Conservation (phyloP, 2,797 vertebrate species). For the Coluber constrictor region DNA sequence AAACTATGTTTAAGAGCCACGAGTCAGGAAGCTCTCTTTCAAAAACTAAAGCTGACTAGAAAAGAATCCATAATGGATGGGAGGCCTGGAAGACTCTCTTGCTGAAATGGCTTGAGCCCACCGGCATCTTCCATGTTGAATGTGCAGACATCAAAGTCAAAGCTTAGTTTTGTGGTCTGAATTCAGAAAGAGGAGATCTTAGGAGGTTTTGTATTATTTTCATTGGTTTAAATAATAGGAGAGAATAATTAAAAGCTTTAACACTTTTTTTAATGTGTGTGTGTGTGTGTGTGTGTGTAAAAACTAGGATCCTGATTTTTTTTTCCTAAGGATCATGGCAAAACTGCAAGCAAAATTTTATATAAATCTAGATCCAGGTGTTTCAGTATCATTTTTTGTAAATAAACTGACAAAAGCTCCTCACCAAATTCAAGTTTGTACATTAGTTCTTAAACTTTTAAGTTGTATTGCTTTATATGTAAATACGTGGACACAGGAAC, state of each 20-base stretch:
- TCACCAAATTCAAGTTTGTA: conserved; percentile 95
- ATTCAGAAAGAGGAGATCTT: conserved; percentile 24
- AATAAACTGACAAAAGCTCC: conserved; percentile 80
- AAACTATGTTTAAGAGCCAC: conserved; percentile 28
- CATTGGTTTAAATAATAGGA: conserved; percentile 29
- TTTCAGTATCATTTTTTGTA: conserved; percentile 72
- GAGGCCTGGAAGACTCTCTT: conserved; percentile 27
- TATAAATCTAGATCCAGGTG: conserved; percentile 74
- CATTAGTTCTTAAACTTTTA: conserved; percentile 76
- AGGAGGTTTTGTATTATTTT: background rate
- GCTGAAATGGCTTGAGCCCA: background rate
- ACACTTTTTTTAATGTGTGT: conserved; percentile 46
- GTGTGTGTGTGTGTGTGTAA: background rate
- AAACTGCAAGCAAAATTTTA: conserved; percentile 72
- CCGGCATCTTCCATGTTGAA: conserved; percentile 46
- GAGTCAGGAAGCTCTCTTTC: background rate
- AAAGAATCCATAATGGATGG: background rate
- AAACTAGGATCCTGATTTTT: conserved; percentile 56
- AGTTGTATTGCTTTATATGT: conserved; percentile 88
- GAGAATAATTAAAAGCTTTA: conserved; percentile 56
- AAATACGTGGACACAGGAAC: conserved; percentile 98
- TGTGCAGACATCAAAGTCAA: conserved; percentile 37
- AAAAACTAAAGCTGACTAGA: background rate
- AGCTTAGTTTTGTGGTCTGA: conserved; percentile 33
- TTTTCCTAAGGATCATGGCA: conserved; percentile 67